Evolutionary conservation across 2,888 invertebrate species (phyloP), one percentile per base, ranked within the genome.

Genomic region (Sisyra terminalis): DNA sequence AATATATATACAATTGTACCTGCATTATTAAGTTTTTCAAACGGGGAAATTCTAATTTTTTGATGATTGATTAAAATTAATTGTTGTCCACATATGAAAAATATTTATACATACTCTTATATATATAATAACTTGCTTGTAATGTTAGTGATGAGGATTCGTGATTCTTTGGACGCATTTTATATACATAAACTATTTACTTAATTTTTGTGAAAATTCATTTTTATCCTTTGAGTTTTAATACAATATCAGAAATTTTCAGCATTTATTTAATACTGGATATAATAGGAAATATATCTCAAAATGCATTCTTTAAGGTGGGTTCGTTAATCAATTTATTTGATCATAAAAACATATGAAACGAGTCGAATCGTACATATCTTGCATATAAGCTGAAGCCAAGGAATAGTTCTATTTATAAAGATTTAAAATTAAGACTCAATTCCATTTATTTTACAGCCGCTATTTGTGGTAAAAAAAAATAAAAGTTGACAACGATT

Each of bases 11-110:
- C 29, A 40, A 40, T 16, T 35, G 46, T 46, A 46, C 46, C 46
- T 46, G 46, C 46, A 46, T 44, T 46, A 46, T 46, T 45, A 46
- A 46, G 46, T 46, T 46, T 46, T 43, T 43, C 15, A 30, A 34
- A 43, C 17, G 16, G 40, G 35, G 32, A 16, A 36, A 32, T 18
- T 32, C 15, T 40, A 29, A 42, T 42, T 29, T 35, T 42, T 42
- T 42, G 42, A 42, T 17, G 14, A 42, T 24, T 24, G 24, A 24
- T 24, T 24, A 42, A 42, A 42, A 30, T 29, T 30, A 16, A 35
- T 42, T 42, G 42, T 42, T 42, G 42, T 42, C 42, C 42, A 42
- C 35, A 18, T 11, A 18, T 24, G 11, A 9, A 8, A 6, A 35
- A 35, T 9, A 15, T 14, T 9, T 8, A 11, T 35, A 35, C 9